Evolutionary conservation across 2,797 vertebrate species (phyloP), one percentile per base, ranked within the genome.

Genomic region (Tapirus indicus): DNA sequence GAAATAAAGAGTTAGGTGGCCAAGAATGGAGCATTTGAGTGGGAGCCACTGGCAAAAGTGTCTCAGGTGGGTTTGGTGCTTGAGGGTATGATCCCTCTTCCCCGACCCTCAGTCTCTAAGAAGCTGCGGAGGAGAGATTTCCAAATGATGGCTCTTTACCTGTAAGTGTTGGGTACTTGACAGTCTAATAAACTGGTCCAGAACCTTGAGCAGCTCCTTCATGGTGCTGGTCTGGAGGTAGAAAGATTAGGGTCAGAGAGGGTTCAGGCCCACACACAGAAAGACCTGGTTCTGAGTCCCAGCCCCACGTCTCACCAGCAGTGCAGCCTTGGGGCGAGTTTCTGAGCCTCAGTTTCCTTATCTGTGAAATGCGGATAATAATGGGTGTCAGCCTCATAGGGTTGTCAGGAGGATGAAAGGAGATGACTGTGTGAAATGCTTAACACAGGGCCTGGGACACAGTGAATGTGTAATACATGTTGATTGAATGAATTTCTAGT

Each of bases 361-460:
- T 69, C 71, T 88, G 35, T 88, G 74, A 96, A 86, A 47, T 82
- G 18, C 71, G 41, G 11, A 17, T 91, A 91, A 71, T 88, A 74
- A 62, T 91, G 58, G 68, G 80, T 49, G 25, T 94, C 91, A 72
- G 44, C n/a, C 16, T 69, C 32, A 16, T 18, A n/a, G 44, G 35
- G n/a, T 44, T 92, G 17, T 47, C 79, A 44, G 64, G 32, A 49
- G 14, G 84, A 44, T 60, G 49, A 80, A 44, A n/a, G 66, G 84
- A 75, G 60, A 27, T 68, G 25, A 80, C 6, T 18, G 5, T 41
- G 8, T 47, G 29, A 82, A 74, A 14, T 62, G n/a, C 25, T 88
- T 75, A 66, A 12, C 47, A 20, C 18, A 80, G 29, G 35, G 27
- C n/a, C 35, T 74, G 20, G 58, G 35, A 71, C 6, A 16, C 58